Evolutionary conservation across 1,140 invertebrate species (phyloP).

Genomic region (Solenopsis fugax): DNA sequence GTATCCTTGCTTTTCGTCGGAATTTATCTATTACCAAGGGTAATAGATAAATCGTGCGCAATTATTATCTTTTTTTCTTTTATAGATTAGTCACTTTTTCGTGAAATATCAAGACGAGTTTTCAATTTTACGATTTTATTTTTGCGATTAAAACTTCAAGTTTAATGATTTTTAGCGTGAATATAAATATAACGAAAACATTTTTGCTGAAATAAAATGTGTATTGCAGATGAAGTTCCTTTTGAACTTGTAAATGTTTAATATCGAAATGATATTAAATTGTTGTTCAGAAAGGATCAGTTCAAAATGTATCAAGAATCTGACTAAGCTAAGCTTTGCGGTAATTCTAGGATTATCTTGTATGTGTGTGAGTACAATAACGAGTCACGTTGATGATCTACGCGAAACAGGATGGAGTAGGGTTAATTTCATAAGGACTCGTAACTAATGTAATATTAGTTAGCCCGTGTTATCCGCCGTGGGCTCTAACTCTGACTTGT

Average conservation of each 20-base stretch:
- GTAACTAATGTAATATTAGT: conserved; percentile 70
- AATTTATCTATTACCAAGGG: conserved; percentile 2
- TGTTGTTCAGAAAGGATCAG: background rate
- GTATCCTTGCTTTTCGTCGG: conserved; percentile 11
- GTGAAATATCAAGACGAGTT: background rate
- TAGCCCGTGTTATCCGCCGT: conserved; percentile 57
- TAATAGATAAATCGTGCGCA: background rate
- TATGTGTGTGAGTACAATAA: conserved; percentile 50
- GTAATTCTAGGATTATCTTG: conserved; percentile 19
- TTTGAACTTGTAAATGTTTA: background rate
- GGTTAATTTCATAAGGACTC: conserved; percentile 68
- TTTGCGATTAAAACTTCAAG: background rate
- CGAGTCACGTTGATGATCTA: conserved; percentile 40
- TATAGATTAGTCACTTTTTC: background rate
- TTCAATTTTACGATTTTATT: background rate
- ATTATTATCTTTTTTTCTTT: background rate
- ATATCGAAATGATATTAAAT: background rate
- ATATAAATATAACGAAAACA: background rate
- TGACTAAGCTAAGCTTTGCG: background rate
- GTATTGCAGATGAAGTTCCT: background rate
- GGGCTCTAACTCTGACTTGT: conserved; percentile 60
- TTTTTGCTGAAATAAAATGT: background rate
- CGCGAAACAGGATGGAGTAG: conserved; percentile 33
- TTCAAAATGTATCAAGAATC: background rate
- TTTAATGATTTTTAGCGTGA: background rate